phyloP scores from a whole-genome alignment of 2,797 vertebrate genomes.

The Peromyscus eremicus region DNA sequence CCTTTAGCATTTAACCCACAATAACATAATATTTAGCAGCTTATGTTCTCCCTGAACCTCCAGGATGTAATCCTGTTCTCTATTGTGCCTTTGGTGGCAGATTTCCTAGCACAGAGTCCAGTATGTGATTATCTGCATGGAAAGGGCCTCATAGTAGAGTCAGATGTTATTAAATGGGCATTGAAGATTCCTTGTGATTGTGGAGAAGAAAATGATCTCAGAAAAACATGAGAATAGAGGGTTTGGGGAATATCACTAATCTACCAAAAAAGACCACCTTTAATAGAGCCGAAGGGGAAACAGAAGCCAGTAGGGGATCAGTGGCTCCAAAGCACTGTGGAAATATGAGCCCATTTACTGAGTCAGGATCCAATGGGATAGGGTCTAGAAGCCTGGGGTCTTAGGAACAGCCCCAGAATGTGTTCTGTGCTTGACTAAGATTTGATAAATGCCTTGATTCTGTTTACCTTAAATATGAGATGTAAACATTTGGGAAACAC shows the following conservation, averaged over 20 bases:
- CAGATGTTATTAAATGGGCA: conserved; percentile 3
- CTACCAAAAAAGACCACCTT: background rate
- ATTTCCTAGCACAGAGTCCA: background rate
- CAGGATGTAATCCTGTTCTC: background rate
- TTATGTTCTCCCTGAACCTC: background rate
- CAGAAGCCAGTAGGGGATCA: background rate
- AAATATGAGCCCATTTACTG: background rate
- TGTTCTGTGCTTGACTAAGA: background rate
- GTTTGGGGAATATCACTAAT: background rate
- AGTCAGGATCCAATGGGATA: background rate
- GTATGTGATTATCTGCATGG: background rate
- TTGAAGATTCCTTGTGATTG: conserved; percentile 2
- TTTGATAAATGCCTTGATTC: background rate
- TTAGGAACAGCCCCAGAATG: background rate
- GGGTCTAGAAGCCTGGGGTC: background rate
- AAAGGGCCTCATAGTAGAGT: conserved; percentile 21
- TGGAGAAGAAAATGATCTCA: conserved; percentile 1
- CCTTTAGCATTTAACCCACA: conserved; percentile 20
- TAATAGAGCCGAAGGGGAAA: background rate
- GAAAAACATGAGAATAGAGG: background rate
- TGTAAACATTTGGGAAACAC: background rate
- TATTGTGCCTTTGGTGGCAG: background rate
- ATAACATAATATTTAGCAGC: background rate
- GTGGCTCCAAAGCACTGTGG: background rate
- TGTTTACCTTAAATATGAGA: background rate